Conservation (phyloP, 92 coral and sea anemone genomes). For the Siderastrea radians region DNA sequence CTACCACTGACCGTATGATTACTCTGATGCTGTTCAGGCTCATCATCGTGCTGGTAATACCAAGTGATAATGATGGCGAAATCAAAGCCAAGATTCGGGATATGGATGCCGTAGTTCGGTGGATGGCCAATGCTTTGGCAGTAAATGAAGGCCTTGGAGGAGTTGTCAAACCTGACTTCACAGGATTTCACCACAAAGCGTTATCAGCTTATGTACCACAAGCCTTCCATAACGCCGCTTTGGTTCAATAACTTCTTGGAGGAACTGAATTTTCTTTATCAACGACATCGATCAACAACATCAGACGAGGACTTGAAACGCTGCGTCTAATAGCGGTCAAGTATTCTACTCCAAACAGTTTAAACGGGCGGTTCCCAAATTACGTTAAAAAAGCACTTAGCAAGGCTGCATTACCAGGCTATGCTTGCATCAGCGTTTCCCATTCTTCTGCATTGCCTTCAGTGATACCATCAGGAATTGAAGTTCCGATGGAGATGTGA, state of each 20-base stretch:
- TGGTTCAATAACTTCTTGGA: too few species aligned
- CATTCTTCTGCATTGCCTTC: not conserved
- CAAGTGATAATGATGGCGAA: conserved; percentile 26
- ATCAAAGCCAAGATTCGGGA: conserved; percentile 64
- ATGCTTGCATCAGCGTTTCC: conserved; percentile 57
- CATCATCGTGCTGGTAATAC: conserved; percentile 69
- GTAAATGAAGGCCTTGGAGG: too few species aligned
- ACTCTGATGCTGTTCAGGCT: conserved; percentile 74
- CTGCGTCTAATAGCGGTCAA: too few species aligned
- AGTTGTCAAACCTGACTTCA: too few species aligned
- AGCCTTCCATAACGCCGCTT: too few species aligned
- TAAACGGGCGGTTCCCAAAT: conserved; percentile 56
- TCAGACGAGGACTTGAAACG: too few species aligned
- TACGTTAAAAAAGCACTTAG: conserved; percentile 41
- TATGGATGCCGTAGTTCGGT: conserved; percentile 62
- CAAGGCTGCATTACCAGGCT: conserved; percentile 58
- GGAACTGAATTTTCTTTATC: too few species aligned
- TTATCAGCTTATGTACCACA: too few species aligned
- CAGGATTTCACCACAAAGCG: too few species aligned
- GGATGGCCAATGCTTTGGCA: conserved; percentile 62
- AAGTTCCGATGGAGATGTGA: not conserved
- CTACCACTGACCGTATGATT: conserved; percentile 84
- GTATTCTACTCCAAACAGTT: conserved; percentile 32
- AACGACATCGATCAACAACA: too few species aligned
- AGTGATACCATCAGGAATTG: not conserved